phyloP scores from a whole-genome alignment of 2,113 vertebrate species.

The Todiramphus chloris region DNA sequence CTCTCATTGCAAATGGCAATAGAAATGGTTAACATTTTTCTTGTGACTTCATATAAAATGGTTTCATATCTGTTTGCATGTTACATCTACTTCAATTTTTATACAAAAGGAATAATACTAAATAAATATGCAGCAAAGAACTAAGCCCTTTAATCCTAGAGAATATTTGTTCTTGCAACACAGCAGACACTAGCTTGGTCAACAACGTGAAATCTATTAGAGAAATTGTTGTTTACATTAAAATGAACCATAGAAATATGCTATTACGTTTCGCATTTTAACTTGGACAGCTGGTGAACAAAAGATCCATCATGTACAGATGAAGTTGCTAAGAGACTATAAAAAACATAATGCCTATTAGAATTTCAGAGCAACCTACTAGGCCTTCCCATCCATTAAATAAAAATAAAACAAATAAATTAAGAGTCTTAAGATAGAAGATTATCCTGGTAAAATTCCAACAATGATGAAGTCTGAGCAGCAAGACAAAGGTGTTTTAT shows the following conservation, averaged over 20 bases:
- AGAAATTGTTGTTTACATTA: neutral
- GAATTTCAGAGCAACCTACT: neutral
- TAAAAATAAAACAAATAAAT: neutral
- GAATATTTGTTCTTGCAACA: neutral
- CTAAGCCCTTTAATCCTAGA: neutral
- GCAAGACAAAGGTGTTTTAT: neutral
- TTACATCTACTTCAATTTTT: neutral
- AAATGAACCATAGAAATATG: neutral
- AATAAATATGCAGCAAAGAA: neutral
- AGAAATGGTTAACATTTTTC: neutral
- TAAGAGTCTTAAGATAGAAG: neutral
- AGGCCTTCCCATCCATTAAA: neutral
- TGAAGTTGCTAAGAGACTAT: neutral
- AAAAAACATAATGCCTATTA: neutral
- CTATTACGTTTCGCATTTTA: neutral
- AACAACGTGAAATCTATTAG: neutral
- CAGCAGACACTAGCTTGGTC: neutral
- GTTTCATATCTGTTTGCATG: neutral
- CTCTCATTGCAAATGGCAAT: neutral
- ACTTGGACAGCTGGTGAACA: neutral
- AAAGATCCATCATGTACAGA: neutral
- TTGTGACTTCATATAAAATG: neutral
- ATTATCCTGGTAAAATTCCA: neutral
- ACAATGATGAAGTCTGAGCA: neutral
- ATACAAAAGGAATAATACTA: neutral